These are phyloP conservation scores for Apaloderma vittatum DNA, from an alignment of 2,113 vertebrate genomes.

Conservation along the genomic window DNA sequence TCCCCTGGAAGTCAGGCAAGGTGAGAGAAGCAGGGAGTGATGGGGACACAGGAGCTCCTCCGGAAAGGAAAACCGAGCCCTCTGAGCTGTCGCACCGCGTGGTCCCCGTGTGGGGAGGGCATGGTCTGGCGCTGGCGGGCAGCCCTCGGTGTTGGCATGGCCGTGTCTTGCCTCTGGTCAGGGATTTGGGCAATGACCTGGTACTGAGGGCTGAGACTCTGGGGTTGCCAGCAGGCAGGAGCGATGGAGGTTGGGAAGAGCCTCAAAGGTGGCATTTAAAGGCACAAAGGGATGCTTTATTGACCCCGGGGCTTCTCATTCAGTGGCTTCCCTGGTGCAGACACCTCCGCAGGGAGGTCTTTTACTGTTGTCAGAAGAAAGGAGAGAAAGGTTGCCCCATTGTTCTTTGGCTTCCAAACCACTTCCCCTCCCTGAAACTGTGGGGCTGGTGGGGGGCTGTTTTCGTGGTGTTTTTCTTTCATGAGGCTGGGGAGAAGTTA, in stretches of 20 bases:
- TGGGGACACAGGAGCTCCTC: background rate
- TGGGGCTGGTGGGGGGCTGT: background rate
- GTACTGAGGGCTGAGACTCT: background rate
- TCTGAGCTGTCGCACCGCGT: fast-evolving
- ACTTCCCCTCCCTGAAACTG: background rate
- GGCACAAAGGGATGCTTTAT: background rate
- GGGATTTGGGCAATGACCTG: background rate
- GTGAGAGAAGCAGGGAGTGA: background rate
- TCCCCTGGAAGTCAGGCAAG: background rate
- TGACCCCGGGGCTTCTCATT: background rate
- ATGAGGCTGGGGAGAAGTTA: background rate
- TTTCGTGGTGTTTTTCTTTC: background rate
- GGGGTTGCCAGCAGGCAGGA: background rate
- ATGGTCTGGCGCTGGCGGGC: fast-evolving
- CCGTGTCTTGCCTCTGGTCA: fast-evolving
- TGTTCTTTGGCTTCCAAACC: background rate
- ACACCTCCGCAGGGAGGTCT: background rate
- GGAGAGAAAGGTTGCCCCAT: background rate
- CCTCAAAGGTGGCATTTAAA: fast-evolving
- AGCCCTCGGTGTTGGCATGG: fast-evolving
- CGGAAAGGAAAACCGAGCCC: fast-evolving
- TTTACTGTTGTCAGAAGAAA: background rate
- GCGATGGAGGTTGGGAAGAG: background rate
- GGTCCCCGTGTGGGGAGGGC: fast-evolving
- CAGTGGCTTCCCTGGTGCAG: background rate